Conservation (phyloP, 1,140 invertebrate species). For the Paraescarpia echinospica region DNA sequence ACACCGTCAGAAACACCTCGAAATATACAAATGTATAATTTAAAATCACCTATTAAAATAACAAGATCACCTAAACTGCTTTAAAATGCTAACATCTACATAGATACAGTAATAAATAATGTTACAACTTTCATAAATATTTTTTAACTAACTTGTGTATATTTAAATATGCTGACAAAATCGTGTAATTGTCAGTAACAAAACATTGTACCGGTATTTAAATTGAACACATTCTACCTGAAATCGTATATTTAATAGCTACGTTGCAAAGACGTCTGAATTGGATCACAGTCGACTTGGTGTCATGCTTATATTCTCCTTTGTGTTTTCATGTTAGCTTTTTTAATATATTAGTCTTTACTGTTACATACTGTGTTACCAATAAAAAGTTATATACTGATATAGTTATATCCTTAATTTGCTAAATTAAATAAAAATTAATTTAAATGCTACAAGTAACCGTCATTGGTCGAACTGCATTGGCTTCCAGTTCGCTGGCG, state of each 20-base stretch:
- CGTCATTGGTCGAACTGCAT: too few relatives aligned
- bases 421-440: too few relatives aligned
- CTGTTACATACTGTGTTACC: too few relatives aligned
- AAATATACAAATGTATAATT: not conserved
- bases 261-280: not conserved
- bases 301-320: too few relatives aligned
- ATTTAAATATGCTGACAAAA: not conserved
- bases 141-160: not conserved
- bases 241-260: not conserved
- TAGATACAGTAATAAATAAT: not conserved
- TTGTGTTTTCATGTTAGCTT: not conserved
- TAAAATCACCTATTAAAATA: not conserved
- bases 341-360: not conserved
- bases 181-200: not conserved
- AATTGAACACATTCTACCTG: not conserved
- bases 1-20: not conserved
- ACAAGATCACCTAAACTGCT: not conserved
- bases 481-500: too few relatives aligned
- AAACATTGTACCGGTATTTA: not conserved
- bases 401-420: too few relatives aligned
- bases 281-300: not conserved
- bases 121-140: not conserved
- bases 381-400: too few relatives aligned
- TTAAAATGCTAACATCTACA: not conserved
- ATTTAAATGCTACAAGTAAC: too few relatives aligned